Evolutionary conservation across 1,140 invertebrate genomes (phyloP), one percentile per base, ranked within the genome.

Genomic region (Tetraneura akinire): DNA sequence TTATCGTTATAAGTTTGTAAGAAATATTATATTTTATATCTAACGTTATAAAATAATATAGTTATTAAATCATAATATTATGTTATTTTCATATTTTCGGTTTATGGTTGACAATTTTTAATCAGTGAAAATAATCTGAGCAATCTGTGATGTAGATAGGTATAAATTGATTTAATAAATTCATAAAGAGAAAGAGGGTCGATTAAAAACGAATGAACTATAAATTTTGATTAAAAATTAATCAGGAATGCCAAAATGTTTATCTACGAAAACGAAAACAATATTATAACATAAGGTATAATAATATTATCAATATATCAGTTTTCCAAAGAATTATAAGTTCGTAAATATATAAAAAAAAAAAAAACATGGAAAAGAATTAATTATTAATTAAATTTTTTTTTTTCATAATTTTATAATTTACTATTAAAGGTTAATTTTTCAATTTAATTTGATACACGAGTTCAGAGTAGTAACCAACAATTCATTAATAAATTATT

Each of bases 201-300:
- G 4, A 11, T 45, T 68, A 14, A 45, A 68, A 66, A 45, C 14
- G 11, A 11, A 45, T 9, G 13, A 68, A 37, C 64, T 45, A 68
- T 68, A 68, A 21, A 68, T 37, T 68, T 68, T 21, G 32, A 68
- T 68, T 68, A 45, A 68, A 68, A 68, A 23, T 45, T 68, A 68
- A 68, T 68, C 64, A 68, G 8, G n/a, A n/a, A n/a, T 11, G 23
- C 32, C 64, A 5, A 68, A 45, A 21, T n/a, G 21, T 68, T 21
- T 66, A 23, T 68, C n/a, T 14, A 4, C 0, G 8, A 42, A 29
- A 21, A 64, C n/a, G n/a, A n/a, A n/a, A n/a, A n/a, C n/a, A n/a
- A n/a, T n/a, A n/a, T n/a, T n/a, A n/a, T 64, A 13, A 21, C 37
- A 23, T 45, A 42, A 3, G 3, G 32, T 64, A 37, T 68, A 13